phyloP scores from a whole-genome alignment of 1,140 invertebrate species.

The Odontomachus brunneus region DNA sequence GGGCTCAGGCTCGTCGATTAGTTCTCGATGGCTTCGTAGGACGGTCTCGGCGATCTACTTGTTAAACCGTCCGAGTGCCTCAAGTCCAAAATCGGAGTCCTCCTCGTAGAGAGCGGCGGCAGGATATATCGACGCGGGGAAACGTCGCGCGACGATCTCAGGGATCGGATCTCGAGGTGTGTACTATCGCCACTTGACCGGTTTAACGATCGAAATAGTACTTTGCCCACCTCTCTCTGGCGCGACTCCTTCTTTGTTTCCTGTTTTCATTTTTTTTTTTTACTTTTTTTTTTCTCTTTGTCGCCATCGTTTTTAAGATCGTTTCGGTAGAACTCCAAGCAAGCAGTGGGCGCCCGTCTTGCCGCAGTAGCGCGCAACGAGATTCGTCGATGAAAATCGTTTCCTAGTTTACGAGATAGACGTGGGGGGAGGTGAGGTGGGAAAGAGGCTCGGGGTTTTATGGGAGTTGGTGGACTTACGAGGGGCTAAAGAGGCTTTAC shows the following conservation, averaged over 20 bases:
- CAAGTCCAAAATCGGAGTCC: no score
- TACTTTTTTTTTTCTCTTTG: background rate
- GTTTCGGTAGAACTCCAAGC: conserved; percentile 52
- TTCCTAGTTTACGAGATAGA: conserved; percentile 54
- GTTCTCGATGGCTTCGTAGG: no score
- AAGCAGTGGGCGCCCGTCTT: conserved; percentile 57
- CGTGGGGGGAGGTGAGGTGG: conserved; percentile 15
- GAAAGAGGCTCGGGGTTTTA: background rate
- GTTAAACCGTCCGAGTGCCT: no score
- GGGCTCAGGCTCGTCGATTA: no score
- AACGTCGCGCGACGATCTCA: background rate
- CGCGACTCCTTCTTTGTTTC: conserved; percentile 43
- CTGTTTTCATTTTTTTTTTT: background rate
- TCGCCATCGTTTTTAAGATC: background rate
- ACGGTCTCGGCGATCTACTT: no score
- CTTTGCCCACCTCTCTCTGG: conserved; percentile 71
- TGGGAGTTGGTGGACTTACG: background rate
- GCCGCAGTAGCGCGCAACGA: conserved; percentile 58
- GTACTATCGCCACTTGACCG: conserved; percentile 35
- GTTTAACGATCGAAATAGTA: conserved; percentile 66
- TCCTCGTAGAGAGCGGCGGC: no score
- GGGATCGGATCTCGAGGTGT: background rate
- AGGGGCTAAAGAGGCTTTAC: background rate
- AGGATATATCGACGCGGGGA: no score
- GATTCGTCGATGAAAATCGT: conserved; percentile 51